Conservation (phyloP, 2,888 invertebrate species). For the Cerastoderma edule region DNA sequence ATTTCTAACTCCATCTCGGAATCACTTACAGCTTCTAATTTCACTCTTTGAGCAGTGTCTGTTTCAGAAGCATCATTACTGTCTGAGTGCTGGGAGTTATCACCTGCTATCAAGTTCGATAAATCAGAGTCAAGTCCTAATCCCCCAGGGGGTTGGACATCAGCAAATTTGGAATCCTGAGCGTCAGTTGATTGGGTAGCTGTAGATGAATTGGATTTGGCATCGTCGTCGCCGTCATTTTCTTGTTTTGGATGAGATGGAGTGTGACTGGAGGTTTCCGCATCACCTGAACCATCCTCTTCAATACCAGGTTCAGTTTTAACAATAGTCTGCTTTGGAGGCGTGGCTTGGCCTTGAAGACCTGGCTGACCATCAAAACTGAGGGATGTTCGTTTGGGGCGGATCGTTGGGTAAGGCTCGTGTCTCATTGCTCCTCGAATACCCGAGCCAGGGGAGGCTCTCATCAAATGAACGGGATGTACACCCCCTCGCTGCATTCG, state of each 20-base stretch:
- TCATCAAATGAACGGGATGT: neutral
- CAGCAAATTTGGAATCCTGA: conserved; percentile 22
- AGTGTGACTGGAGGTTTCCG: conserved; percentile 13
- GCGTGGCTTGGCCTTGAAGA: neutral
- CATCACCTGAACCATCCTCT: conserved; percentile 2
- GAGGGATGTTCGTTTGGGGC: conserved; percentile 11
- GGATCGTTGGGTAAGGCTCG: conserved; percentile 9
- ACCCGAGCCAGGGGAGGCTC: conserved; percentile 1
- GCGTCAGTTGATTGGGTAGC: conserved; percentile 13
- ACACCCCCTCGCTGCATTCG: conserved; percentile 4
- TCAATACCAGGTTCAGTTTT: conserved; percentile 2
- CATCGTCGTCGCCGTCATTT: conserved; percentile 1
- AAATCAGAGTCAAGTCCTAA: conserved; percentile 45
- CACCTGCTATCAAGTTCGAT: conserved; percentile 17
- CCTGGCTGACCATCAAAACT: conserved; percentile 19
- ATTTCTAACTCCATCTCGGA: conserved; percentile 52
- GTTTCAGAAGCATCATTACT: neutral
- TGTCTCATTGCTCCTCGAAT: conserved; percentile 4
- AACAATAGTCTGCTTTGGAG: neutral
- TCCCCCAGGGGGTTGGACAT: conserved; percentile 32
- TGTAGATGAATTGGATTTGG: conserved; percentile 14
- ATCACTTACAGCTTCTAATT: conserved; percentile 42
- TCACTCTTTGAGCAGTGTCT: conserved; percentile 19
- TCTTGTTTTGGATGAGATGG: conserved; percentile 18
- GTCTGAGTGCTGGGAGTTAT: conserved; percentile 11